A percentile compares a stretch with the other conserved stretches of the same genome.
phyloP scores from a whole-genome alignment of 2,113 vertebrate genomes.

The Rhabdornis inornatus region DNA sequence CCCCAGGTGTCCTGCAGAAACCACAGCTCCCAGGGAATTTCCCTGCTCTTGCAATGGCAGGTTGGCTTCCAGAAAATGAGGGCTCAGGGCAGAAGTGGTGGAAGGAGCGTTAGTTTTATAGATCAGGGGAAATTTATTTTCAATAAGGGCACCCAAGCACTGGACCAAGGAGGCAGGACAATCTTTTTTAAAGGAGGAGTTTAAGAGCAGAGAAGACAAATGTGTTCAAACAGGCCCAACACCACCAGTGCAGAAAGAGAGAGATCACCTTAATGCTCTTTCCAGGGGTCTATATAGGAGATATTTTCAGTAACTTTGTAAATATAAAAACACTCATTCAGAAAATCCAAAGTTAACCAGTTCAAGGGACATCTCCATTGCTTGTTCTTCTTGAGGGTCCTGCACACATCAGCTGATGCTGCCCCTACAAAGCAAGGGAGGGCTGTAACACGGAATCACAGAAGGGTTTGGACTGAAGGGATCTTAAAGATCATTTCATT shows the following conservation, averaged over 20 bases:
- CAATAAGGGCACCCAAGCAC: not conserved
- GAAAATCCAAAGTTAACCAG: not conserved
- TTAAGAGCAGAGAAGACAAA: not conserved
- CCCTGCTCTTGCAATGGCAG: not conserved
- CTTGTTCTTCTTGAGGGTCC: not conserved
- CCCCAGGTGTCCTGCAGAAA: not conserved
- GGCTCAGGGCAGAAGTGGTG: not conserved
- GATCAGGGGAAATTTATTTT: not conserved
- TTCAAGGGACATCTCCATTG: not conserved
- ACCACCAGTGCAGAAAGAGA: not conserved
- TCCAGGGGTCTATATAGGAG: rapidly evolving
- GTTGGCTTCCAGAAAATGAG: not conserved
- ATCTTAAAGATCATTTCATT: not conserved
- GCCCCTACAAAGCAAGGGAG: not conserved
- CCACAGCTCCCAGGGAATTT: not conserved
- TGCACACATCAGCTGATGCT: not conserved
- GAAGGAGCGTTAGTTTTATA: not conserved
- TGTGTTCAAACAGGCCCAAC: not conserved
- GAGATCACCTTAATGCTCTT: not conserved
- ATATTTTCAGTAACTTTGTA: not conserved
- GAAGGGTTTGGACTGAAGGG: not conserved
- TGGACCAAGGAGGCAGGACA: not conserved
- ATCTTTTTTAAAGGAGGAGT: not conserved
- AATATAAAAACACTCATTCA: not conserved
- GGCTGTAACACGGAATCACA: not conserved